phyloP scores from a whole-genome alignment of 2,888 invertebrate species.

The Chelonus formosanus region DNA sequence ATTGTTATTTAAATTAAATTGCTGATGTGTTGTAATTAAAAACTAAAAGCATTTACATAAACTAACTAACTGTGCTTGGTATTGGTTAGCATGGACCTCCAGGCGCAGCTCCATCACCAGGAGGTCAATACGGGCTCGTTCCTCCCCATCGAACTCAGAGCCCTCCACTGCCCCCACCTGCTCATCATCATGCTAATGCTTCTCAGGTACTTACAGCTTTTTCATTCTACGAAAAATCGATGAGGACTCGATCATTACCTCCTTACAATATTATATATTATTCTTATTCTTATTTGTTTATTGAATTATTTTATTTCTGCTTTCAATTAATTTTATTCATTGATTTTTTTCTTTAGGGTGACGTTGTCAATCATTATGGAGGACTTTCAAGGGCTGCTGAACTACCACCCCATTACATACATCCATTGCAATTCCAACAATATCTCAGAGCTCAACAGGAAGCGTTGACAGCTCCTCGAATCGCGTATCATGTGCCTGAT shows the following conservation, averaged over 20 bases:
- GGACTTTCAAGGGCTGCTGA: conserved; percentile 62
- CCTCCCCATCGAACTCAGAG: conserved; percentile 70
- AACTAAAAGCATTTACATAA: conserved; percentile 25
- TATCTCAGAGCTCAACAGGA: conserved; percentile 68
- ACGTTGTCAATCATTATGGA: conserved; percentile 68
- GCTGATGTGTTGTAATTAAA: too few relatives aligned
- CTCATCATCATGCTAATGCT: conserved; percentile 75
- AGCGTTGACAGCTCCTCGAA: conserved; percentile 58
- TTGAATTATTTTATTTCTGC: too few relatives aligned
- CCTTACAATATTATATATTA: not conserved
- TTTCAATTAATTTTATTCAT: too few relatives aligned
- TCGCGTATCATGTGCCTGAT: conserved; percentile 60
- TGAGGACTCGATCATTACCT: too few relatives aligned
- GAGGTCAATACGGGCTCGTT: conserved; percentile 61
- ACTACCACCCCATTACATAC: conserved; percentile 68
- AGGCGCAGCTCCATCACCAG: conserved; percentile 60
- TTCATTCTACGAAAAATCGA: not conserved
- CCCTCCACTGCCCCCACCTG: conserved; percentile 76
- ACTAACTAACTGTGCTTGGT: conserved; percentile 56
- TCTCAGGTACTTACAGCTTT: conserved; percentile 60
- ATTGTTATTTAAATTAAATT: too few relatives aligned
- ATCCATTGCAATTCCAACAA: conserved; percentile 66
- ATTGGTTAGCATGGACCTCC: conserved; percentile 62
- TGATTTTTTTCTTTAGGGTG: conserved; percentile 64
- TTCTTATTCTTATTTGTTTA: not conserved